Evolutionary conservation across 2,888 invertebrate species (phyloP).

Genomic region (Hyalella azteca): DNA sequence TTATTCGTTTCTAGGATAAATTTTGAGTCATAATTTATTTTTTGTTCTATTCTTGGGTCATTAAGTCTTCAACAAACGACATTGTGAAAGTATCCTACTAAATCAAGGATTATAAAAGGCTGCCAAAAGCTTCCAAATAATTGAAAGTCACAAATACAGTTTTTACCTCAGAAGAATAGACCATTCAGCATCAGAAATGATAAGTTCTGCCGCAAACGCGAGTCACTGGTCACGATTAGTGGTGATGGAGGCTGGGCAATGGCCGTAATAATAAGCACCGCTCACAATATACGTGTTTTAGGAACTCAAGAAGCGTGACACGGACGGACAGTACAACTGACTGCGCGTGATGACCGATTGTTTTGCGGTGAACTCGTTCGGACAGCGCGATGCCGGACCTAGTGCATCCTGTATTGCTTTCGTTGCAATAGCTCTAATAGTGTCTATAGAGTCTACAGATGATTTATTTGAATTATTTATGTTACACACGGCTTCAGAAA

Average conservation of each 20-base stretch:
- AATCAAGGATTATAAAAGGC: neutral
- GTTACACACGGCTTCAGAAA: no score
- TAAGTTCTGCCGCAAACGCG: neutral
- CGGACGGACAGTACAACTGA: neutral
- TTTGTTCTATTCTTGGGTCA: neutral
- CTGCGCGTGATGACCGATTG: conserved; percentile 20
- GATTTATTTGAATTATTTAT: no score
- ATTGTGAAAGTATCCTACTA: neutral
- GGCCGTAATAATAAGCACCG: conserved; percentile 11
- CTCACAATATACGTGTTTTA: conserved; percentile 8
- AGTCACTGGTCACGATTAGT: neutral
- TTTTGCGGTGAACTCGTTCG: conserved; percentile 1
- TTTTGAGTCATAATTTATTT: no score
- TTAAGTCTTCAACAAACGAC: neutral
- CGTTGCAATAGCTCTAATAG: no score
- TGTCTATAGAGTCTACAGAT: no score
- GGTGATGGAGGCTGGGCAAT: neutral
- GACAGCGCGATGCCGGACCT: no score
- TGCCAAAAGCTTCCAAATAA: neutral
- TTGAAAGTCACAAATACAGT: neutral
- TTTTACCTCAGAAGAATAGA: no score
- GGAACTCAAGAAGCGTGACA: conserved; percentile 19
- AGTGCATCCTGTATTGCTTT: no score
- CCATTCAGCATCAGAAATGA: neutral
- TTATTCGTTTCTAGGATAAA: no score